Evolutionary conservation across 2,113 vertebrate species (phyloP).

Genomic region (Calonectris borealis): DNA sequence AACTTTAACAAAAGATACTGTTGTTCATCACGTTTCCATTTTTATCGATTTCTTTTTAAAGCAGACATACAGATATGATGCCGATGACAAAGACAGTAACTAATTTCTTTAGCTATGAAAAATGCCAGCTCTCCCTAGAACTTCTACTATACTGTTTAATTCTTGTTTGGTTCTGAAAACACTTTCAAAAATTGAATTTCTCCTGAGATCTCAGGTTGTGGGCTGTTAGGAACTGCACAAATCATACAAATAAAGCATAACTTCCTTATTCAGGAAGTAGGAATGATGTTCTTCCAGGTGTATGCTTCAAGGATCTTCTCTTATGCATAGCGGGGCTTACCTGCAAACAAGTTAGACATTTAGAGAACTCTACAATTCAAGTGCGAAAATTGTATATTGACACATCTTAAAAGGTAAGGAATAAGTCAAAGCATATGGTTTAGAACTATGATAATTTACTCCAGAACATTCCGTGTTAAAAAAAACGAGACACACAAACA

Average conservation of each 20-base stretch:
- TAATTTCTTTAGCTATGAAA: background rate
- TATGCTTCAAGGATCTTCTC: background rate
- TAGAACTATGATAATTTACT: background rate
- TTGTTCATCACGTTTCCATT: background rate
- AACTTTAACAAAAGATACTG: background rate
- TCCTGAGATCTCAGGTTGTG: background rate
- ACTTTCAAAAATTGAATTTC: background rate
- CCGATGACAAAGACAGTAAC: background rate
- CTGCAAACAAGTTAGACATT: background rate
- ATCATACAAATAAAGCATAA: background rate
- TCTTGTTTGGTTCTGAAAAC: background rate
- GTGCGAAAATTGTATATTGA: background rate
- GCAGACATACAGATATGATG: background rate
- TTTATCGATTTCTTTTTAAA: background rate
- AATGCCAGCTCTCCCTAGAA: background rate
- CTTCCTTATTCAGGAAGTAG: background rate
- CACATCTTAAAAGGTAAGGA: background rate
- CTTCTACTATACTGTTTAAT: background rate
- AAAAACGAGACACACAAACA: background rate
- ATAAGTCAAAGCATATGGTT: background rate
- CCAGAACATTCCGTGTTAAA: background rate
- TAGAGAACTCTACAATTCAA: background rate
- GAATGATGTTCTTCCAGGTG: background rate
- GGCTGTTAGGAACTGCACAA: background rate
- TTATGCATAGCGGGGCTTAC: background rate